phyloP scores from a whole-genome alignment of 2,888 invertebrate genomes.

The Cerastis leucographa region DNA sequence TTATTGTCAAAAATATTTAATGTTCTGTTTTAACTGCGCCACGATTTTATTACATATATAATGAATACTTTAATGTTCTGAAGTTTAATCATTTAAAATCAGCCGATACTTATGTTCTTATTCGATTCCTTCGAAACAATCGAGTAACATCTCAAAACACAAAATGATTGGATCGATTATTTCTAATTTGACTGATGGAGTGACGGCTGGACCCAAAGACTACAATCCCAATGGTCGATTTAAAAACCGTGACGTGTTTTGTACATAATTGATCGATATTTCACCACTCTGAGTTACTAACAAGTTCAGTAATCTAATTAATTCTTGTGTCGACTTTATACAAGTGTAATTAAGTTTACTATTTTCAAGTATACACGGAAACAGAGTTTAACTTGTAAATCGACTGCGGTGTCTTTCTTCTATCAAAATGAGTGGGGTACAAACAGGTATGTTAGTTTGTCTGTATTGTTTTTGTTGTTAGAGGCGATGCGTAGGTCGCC shows the following conservation, averaged over 20 bases:
- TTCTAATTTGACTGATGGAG: slow-evolving; percentile 15
- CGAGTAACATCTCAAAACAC: neutral
- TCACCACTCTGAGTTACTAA: slow-evolving; percentile 38
- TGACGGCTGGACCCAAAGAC: neutral
- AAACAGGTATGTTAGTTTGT: slow-evolving; percentile 79
- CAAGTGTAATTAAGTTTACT: slow-evolving; percentile 42
- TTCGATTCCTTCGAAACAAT: neutral
- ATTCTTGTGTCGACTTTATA: slow-evolving; percentile 29
- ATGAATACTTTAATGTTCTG: neutral
- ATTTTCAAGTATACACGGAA: slow-evolving; percentile 33
- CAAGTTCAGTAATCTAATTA: slow-evolving; percentile 59
- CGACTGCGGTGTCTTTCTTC: slow-evolving; percentile 49
- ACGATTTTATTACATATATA: no score
- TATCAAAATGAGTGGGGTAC: slow-evolving; percentile 84
- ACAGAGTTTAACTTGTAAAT: slow-evolving; percentile 35
- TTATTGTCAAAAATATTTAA: no score
- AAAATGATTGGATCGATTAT: slow-evolving; percentile 9
- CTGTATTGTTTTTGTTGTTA: slow-evolving; percentile 53
- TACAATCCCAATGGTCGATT: slow-evolving; percentile 22
- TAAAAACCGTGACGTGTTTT: slow-evolving; percentile 63
- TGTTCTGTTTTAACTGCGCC: no score
- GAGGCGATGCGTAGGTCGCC: neutral
- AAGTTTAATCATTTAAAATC: neutral
- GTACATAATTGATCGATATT: slow-evolving; percentile 39
- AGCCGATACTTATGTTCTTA: neutral